Percentiles rank a stretch among this genome's conserved stretches.
phyloP scores from a whole-genome alignment of 2,113 vertebrate genomes.

The Nesogale talazaci region DNA sequence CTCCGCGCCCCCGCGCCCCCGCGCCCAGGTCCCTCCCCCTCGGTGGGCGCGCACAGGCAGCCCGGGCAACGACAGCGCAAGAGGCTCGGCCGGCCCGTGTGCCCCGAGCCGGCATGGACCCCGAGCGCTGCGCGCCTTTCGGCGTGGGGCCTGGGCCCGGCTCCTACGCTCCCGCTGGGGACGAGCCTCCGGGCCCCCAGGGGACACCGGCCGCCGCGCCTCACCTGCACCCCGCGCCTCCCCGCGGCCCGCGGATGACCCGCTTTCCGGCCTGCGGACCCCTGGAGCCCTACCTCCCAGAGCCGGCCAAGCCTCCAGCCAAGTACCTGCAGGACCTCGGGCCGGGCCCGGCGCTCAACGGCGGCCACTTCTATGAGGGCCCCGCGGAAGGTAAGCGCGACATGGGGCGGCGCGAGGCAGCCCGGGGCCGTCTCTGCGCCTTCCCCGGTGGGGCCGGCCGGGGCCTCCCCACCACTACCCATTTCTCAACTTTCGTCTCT shows the following conservation, averaged over 20 bases:
- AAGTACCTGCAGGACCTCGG: conserved; percentile 88
- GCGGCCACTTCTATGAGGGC: conserved; percentile 88
- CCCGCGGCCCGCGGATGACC: conserved; percentile 72
- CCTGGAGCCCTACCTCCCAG: conserved; percentile 80
- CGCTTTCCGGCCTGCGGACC: conserved; percentile 75
- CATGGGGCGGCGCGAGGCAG: conserved; percentile 17
- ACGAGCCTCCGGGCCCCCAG: conserved; percentile 82
- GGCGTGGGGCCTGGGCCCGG: conserved; percentile 81
- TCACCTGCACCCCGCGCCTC: conserved; percentile 81
- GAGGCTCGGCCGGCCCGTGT: conserved; percentile 70
- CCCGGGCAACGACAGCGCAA: conserved; percentile 63
- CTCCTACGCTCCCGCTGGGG: conserved; percentile 55
- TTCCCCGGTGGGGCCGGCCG: not conserved
- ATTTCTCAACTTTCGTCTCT: not conserved
- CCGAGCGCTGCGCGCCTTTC: conserved; percentile 89
- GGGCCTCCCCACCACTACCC: not conserved
- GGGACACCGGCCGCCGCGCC: conserved; percentile 73
- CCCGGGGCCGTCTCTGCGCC: not conserved
- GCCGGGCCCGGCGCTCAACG: conserved; percentile 82
- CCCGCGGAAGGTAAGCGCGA: conserved; percentile 83
- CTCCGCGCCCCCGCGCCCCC: conserved; percentile 78
- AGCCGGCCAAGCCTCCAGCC: conserved; percentile 85
- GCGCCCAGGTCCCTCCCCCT: conserved; percentile 80
- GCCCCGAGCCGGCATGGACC: conserved; percentile 88
- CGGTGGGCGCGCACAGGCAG: conserved; percentile 71